Evolutionary conservation across 2,113 vertebrate species (phyloP), one percentile per base, ranked within the genome.

Genomic region (Pseudopodoces humilis): DNA sequence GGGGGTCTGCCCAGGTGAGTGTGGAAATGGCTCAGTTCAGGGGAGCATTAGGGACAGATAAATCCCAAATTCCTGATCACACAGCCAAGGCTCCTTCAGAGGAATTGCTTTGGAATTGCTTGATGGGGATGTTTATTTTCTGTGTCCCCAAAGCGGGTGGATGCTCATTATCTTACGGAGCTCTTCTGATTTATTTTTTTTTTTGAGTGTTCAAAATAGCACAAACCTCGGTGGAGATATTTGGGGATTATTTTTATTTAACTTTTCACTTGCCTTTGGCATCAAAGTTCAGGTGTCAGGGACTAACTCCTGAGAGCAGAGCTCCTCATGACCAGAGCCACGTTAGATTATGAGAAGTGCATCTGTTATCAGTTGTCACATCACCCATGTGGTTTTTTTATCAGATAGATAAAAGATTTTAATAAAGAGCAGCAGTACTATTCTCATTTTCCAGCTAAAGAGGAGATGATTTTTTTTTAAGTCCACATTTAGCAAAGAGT

Each of bases 1-100:
- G 98, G 99, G 8, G 99, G 99, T 6, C 93, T 99, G 68, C 99
- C 99, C 90, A 99, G 99, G 99, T 99, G 86, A 97, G 97, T 31
- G 13, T 63, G 47, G 23, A 3, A 31, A 6, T n/a, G 10, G 28
- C 62, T 67, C 64, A 7, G 1, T 2, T 37, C 50, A 74, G 47
- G 35, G 22, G 18, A 53, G 24, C 2, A 0, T 28, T 27, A 39
- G 65, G n/a, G 37, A 56, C 15, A 39, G 16, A 16, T 19, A 41
- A 52, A 25, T 5, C 14, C 70, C 23, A 15, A 13, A 0, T 6
- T 56, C 16, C 22, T 58, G 37, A 22, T 49, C 6, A 1, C 21
- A 7, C 58, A 72, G 31, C 2, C 2, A 2, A 65, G 50, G 7
- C 49, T 75, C 22, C 46, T 53, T 20, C 53, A 14, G 4, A 69